phyloP scores from a whole-genome alignment of 2,888 invertebrate species.

The Noctua pronuba region DNA sequence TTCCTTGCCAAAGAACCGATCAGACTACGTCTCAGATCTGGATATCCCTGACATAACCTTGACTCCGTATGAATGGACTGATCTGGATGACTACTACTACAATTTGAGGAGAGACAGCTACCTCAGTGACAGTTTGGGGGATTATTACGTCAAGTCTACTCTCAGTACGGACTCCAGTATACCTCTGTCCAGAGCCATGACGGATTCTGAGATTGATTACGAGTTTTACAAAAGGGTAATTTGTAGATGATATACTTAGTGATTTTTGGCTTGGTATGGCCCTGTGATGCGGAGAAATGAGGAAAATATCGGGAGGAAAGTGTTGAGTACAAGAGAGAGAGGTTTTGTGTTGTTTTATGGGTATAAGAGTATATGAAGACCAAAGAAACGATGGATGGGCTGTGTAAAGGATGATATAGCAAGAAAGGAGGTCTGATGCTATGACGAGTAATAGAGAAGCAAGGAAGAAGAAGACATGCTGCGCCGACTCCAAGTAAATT shows the following conservation, averaged over 20 bases:
- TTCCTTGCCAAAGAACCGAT: slow-evolving; percentile 81
- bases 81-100: slow-evolving; percentile 72
- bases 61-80: slow-evolving; percentile 78
- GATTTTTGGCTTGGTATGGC: neutral
- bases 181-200: slow-evolving; percentile 84
- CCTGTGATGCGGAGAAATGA: neutral
- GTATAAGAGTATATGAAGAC: too few species aligned
- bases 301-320: neutral
- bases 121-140: slow-evolving; percentile 70
- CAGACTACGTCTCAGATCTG: slow-evolving; percentile 81
- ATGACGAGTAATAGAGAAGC: too few species aligned
- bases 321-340: too few species aligned
- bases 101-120: slow-evolving; percentile 74
- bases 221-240: slow-evolving; percentile 78
- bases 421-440: too few species aligned
- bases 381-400: too few species aligned
- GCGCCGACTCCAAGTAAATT: too few species aligned
- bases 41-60: slow-evolving; percentile 81
- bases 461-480: too few species aligned
- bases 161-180: slow-evolving; percentile 81
- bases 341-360: too few species aligned
- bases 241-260: neutral
- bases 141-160: slow-evolving; percentile 69
- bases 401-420: too few species aligned
- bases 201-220: slow-evolving; percentile 86